Evolutionary conservation across 1,140 invertebrate genomes (phyloP).

Genomic region (Conus ventricosus): DNA sequence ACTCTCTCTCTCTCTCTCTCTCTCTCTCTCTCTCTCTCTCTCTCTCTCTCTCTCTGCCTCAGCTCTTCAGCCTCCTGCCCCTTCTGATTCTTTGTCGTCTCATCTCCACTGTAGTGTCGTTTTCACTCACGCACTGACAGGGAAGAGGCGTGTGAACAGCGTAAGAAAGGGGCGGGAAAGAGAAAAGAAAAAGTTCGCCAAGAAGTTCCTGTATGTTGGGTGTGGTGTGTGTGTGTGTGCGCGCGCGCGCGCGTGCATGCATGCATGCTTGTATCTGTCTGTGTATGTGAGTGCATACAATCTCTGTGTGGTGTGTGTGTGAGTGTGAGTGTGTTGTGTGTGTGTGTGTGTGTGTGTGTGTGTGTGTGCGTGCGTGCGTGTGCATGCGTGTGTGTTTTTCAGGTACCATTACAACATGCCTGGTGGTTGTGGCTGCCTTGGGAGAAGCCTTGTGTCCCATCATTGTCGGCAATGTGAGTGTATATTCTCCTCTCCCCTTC

Average conservation of each 20-base stretch:
- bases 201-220: not conserved
- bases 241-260: constrained; percentile 15
- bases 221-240: constrained; percentile 20
- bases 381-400: constrained; percentile 38
- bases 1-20: no score
- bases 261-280: not conserved
- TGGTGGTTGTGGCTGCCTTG: constrained; percentile 74
- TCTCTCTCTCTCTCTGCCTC: not conserved
- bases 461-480: constrained; percentile 76
- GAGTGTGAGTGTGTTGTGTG: constrained; percentile 8
- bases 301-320: constrained; percentile 22
- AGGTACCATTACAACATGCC: constrained; percentile 74
- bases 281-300: no score
- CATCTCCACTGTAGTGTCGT: not conserved
- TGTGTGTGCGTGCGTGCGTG: not conserved
- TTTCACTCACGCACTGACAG: not conserved
- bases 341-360: not conserved
- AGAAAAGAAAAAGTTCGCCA: no score
- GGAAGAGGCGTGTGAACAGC: no score
- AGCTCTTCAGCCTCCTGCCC: not conserved
- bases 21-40: no score
- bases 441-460: constrained; percentile 76
- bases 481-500: not conserved
- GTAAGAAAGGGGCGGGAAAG: no score
- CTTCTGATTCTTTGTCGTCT: not conserved